These are phyloP conservation scores for Magallana angulata DNA, from an alignment of 1,140 invertebrate species.

Conservation along the genomic window DNA sequence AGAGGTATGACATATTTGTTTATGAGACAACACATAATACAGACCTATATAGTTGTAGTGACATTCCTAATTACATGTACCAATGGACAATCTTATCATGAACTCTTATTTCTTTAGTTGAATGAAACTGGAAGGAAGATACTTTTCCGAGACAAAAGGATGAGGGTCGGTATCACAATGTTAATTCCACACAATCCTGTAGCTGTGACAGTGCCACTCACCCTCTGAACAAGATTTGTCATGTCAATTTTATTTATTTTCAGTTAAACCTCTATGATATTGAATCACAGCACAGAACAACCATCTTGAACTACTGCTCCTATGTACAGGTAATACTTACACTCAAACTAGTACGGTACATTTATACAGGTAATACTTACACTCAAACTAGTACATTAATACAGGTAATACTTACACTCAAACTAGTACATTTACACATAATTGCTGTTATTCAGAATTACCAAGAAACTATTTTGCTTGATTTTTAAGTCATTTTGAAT, in stretches of 20 bases:
- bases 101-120: slow-evolving; percentile 80
- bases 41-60: no score
- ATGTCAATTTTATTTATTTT: slow-evolving; percentile 46
- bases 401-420: no score
- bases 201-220: no score
- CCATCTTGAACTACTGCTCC: slow-evolving; percentile 83
- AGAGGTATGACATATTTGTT: slow-evolving; percentile 81
- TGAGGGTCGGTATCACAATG: slow-evolving; percentile 77
- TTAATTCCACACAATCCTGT: no score
- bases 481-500: no score
- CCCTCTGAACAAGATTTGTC: not conserved
- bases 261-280: slow-evolving; percentile 82
- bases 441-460: no score
- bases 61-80: not conserved
- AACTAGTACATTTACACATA: no score
- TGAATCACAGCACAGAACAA: slow-evolving; percentile 83
- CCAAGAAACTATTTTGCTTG: no score
- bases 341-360: slow-evolving; percentile 71
- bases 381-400: no score
- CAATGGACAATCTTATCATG: not conserved
- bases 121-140: slow-evolving; percentile 96
- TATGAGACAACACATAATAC: no score
- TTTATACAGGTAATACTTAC: no score
- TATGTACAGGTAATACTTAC: slow-evolving; percentile 79
- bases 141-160: slow-evolving; percentile 91